A percentile compares a stretch with the other conserved stretches of the same genome.
phyloP scores from a whole-genome alignment of 2,797 vertebrate genomes.

The Diglossa cyanea region DNA sequence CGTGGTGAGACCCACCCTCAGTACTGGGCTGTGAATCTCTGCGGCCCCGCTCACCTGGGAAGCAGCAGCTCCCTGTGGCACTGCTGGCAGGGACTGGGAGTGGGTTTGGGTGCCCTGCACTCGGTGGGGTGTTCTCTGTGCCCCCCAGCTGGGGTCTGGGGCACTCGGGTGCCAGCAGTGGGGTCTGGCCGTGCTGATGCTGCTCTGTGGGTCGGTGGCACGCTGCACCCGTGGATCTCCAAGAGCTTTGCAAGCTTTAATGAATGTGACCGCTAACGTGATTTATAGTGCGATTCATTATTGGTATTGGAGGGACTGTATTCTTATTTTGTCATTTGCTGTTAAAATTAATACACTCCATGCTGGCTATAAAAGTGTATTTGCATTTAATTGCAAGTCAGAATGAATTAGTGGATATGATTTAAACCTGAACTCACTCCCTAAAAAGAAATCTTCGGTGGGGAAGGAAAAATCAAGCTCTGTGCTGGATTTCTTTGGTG shows the following conservation, averaged over 20 bases:
- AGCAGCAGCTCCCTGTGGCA: not conserved
- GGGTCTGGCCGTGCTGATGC: rapidly evolving
- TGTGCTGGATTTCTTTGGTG: slow-evolving; percentile 39
- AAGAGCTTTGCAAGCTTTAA: slow-evolving; percentile 16
- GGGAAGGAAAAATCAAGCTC: slow-evolving; percentile 22
- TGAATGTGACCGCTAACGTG: slow-evolving; percentile 66
- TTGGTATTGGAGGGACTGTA: slow-evolving; percentile 74
- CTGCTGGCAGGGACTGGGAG: not conserved
- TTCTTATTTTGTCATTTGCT: slow-evolving; percentile 79
- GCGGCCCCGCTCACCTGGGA: rapidly evolving
- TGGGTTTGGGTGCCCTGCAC: not conserved
- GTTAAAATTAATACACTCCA: slow-evolving; percentile 80
- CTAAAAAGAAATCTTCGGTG: slow-evolving; percentile 59
- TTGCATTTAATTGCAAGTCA: slow-evolving; percentile 80
- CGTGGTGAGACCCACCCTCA: rapidly evolving
- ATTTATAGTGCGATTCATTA: slow-evolving; percentile 78
- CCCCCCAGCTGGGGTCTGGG: rapidly evolving
- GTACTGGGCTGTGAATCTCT: rapidly evolving
- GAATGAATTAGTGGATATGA: slow-evolving; percentile 76
- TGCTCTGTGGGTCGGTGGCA: not conserved
- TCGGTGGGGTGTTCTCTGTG: not conserved
- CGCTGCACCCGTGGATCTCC: not conserved
- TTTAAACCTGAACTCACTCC: slow-evolving; percentile 71
- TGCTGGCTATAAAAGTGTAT: slow-evolving; percentile 76
- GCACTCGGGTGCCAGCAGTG: not conserved